phyloP scores from a whole-genome alignment of 2,797 vertebrate genomes.

The Nyctibius grandis region DNA sequence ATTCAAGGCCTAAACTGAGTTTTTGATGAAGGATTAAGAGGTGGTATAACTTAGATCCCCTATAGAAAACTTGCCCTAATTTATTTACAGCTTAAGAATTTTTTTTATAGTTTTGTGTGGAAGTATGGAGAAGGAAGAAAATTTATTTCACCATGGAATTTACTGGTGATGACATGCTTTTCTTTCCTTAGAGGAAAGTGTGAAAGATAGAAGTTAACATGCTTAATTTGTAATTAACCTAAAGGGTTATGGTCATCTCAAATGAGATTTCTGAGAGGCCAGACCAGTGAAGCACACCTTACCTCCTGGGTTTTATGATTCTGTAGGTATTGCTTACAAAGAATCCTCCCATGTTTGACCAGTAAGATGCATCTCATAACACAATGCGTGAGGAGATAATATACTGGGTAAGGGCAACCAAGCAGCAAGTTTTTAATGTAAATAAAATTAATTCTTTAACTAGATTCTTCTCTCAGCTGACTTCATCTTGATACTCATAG shows the following conservation, averaged over 20 bases:
- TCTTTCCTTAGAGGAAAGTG: background rate
- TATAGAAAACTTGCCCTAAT: background rate
- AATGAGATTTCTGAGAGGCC: background rate
- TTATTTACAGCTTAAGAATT: background rate
- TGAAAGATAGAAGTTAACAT: slow-evolving; percentile 8
- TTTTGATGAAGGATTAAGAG: background rate
- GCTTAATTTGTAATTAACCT: slow-evolving; percentile 44
- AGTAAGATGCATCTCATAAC: background rate
- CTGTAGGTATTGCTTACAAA: background rate
- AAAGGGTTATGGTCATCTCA: background rate
- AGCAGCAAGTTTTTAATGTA: background rate
- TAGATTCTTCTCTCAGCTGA: background rate
- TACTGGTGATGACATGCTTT: background rate
- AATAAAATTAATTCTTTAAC: background rate
- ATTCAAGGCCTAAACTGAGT: background rate
- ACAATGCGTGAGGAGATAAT: background rate
- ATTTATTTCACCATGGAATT: background rate
- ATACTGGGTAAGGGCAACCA: background rate
- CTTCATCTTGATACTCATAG: background rate
- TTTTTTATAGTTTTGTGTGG: background rate
- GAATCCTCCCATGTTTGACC: background rate
- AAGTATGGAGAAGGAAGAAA: background rate
- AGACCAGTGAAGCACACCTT: background rate
- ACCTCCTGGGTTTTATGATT: background rate
- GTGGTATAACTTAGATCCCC: background rate